These are phyloP conservation scores for Cynopterus sphinx DNA, from an alignment of 2,797 vertebrate species.

Conservation along the genomic window DNA sequence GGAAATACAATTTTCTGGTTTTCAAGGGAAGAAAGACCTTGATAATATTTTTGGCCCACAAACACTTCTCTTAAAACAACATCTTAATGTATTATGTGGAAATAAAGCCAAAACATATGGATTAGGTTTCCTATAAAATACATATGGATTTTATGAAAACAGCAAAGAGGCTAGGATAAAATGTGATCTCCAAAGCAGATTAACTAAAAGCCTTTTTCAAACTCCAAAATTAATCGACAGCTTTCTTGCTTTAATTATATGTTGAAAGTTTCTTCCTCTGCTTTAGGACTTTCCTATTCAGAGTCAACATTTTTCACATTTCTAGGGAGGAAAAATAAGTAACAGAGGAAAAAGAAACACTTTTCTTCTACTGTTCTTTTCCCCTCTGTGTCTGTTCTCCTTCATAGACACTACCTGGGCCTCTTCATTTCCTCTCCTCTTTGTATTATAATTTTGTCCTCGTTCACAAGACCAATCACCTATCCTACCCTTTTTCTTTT, in stretches of 20 bases:
- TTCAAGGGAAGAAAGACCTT: constrained; percentile 44
- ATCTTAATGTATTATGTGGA: constrained; percentile 51
- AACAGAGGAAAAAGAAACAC: neutral
- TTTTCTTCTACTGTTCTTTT: neutral
- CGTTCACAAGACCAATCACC: constrained; percentile 34
- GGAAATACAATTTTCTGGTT: constrained; percentile 59
- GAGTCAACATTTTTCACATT: constrained; percentile 32
- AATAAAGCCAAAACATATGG: constrained; percentile 69
- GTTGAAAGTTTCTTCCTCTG: neutral
- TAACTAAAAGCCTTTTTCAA: constrained; percentile 34
- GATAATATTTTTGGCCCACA: constrained; percentile 46
- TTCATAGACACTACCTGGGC: rapidly evolving
- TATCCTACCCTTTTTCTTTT: constrained; percentile 42
- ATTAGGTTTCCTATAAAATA: constrained; percentile 56
- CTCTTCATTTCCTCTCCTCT: neutral
- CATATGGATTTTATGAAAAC: constrained; percentile 56
- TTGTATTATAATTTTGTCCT: neutral
- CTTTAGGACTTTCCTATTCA: neutral
- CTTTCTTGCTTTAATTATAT: constrained; percentile 30
- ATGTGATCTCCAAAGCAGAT: constrained; percentile 16
- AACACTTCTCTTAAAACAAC: constrained; percentile 57
- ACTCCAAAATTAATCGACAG: constrained; percentile 16
- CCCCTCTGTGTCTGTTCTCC: neutral
- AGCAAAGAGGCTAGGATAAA: constrained; percentile 22
- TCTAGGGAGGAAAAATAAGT: neutral